Percentiles rank a stretch among this genome's conserved stretches.
Conservation (phyloP, 2,113 vertebrate species). For the Strix aluco region DNA sequence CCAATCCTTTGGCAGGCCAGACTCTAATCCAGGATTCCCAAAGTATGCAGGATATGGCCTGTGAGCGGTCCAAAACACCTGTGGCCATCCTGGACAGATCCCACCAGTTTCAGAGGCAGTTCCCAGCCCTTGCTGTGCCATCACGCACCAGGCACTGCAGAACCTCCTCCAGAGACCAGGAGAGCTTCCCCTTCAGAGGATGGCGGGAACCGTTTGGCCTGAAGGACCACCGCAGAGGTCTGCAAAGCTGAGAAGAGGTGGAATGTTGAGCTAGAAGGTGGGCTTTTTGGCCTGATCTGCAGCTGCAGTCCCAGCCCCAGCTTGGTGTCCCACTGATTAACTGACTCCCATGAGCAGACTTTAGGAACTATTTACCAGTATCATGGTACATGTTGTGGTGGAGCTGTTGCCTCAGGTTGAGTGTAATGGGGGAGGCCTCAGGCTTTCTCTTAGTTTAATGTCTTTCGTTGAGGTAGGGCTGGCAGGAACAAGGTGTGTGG, state of each 20-base stretch:
- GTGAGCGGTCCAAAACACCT: background rate
- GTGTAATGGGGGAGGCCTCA: background rate
- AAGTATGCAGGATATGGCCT: background rate
- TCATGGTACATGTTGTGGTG: rapidly evolving
- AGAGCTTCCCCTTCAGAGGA: background rate
- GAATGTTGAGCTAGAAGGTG: background rate
- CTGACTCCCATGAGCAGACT: background rate
- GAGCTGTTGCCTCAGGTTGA: background rate
- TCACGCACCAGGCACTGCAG: rapidly evolving
- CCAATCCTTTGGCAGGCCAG: background rate
- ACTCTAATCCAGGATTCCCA: background rate
- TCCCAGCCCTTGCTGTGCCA: background rate
- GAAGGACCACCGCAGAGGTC: background rate
- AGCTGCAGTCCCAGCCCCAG: background rate
- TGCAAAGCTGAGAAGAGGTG: background rate
- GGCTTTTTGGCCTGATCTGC: background rate
- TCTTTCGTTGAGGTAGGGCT: background rate
- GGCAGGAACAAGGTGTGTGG: background rate
- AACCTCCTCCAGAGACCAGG: background rate
- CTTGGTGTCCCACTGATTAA: background rate
- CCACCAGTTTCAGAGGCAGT: background rate
- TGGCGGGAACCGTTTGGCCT: background rate
- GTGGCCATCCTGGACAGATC: background rate
- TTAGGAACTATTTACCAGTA: rapidly evolving
- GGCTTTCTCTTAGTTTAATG: background rate